Conservation (phyloP, 2,113 vertebrate genomes). For the Circaetus cinerascens region DNA sequence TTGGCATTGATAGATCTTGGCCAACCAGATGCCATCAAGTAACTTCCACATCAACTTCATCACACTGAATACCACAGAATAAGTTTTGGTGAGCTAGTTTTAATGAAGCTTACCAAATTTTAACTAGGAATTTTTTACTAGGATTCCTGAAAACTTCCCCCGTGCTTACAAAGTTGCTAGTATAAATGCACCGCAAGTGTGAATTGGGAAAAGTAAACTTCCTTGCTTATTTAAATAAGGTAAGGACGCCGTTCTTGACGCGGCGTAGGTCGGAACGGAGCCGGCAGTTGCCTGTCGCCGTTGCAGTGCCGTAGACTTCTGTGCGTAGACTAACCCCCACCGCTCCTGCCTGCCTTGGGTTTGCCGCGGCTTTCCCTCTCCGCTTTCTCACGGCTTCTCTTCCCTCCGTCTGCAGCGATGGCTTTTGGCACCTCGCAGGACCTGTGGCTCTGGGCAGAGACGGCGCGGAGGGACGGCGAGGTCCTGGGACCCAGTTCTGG, state of each 20-base stretch:
- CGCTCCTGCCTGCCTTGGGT: accelerated
- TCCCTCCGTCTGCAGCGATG: neutral
- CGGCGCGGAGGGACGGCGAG: accelerated
- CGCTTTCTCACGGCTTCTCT: neutral
- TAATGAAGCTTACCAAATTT: neutral
- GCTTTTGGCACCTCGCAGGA: neutral
- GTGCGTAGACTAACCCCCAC: too few species aligned
- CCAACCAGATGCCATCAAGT: neutral
- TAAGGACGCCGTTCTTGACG: too few species aligned
- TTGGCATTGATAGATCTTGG: neutral
- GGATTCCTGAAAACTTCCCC: neutral
- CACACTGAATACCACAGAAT: neutral
- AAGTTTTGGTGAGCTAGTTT: neutral
- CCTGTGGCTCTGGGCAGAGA: neutral
- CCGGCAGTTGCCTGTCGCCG: accelerated
- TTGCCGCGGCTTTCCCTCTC: neutral
- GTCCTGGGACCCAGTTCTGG: neutral
- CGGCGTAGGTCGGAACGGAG: accelerated
- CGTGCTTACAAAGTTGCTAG: neutral
- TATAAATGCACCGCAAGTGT: neutral
- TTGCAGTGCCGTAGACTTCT: accelerated
- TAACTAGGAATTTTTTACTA: neutral
- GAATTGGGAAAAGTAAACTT: neutral
- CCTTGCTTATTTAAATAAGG: too few species aligned
- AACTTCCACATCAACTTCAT: neutral